phyloP scores from a whole-genome alignment of 2,888 invertebrate species.

The Sminthurinus aureus region DNA sequence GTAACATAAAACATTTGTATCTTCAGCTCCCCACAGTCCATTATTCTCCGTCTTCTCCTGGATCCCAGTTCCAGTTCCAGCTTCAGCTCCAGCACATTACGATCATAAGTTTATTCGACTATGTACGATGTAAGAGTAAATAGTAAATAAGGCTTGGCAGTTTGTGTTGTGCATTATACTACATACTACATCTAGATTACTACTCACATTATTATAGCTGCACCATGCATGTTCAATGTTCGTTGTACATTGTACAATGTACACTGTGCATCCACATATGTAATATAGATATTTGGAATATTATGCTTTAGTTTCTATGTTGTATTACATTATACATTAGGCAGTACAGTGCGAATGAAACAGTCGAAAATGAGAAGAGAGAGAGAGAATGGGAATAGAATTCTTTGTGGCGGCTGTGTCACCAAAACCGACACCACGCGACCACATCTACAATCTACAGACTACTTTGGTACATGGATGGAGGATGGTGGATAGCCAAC shows the following conservation, averaged over 20 bases:
- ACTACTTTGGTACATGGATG: neutral
- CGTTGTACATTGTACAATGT: neutral
- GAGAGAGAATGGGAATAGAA: neutral
- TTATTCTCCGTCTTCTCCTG: neutral
- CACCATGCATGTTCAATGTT: neutral
- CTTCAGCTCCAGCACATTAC: neutral
- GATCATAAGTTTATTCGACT: neutral
- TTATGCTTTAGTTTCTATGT: no score
- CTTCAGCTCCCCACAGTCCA: neutral
- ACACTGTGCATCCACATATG: neutral
- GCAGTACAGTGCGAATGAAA: no score
- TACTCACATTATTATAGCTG: neutral
- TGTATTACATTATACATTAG: no score
- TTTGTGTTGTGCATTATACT: neutral
- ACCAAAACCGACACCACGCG: neutral
- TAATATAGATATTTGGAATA: neutral
- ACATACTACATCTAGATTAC: neutral
- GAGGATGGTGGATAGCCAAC: neutral
- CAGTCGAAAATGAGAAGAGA: neutral
- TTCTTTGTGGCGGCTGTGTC: neutral
- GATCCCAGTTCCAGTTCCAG: no score
- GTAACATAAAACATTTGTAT: neutral
- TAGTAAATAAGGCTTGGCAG: neutral
- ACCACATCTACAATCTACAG: neutral
- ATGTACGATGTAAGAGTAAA: no score